These are phyloP conservation scores for Poecilia gillii DNA, from an alignment of 2,797 vertebrate species.

Conservation along the genomic window DNA sequence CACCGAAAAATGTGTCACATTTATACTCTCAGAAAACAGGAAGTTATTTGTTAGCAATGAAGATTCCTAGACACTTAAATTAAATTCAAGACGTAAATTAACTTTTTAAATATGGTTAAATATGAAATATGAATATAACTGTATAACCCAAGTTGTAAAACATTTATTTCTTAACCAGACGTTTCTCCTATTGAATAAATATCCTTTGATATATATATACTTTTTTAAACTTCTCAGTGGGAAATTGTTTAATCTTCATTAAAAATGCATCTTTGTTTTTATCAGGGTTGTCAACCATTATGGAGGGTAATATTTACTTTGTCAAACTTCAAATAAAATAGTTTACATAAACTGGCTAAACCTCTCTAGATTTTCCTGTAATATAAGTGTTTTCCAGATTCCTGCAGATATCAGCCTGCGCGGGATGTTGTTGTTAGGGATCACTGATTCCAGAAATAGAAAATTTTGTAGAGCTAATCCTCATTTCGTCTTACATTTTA, in stretches of 20 bases:
- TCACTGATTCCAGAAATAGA: background rate
- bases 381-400: slow-evolving; percentile 9
- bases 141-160: background rate
- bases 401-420: background rate
- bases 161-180: background rate
- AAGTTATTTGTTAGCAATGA: background rate
- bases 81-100: background rate
- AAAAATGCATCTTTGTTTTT: background rate
- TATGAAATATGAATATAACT: background rate
- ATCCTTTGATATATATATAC: background rate
- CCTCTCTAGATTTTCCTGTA: background rate
- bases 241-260: background rate
- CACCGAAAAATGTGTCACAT: background rate
- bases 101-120: background rate
- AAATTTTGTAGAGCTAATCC: slow-evolving; percentile 11
- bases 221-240: background rate
- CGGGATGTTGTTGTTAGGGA: slow-evolving; percentile 15
- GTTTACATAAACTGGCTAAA: background rate
- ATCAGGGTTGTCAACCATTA: background rate
- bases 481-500: background rate
- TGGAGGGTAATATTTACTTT: background rate
- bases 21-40: background rate
- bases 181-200: background rate
- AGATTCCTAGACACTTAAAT: background rate
- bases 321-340: slow-evolving; percentile 6